Percentiles rank a stretch among this genome's conserved stretches.
Conservation (phyloP, 1,140 invertebrate genomes). For the Spodoptera frugiperda region DNA sequence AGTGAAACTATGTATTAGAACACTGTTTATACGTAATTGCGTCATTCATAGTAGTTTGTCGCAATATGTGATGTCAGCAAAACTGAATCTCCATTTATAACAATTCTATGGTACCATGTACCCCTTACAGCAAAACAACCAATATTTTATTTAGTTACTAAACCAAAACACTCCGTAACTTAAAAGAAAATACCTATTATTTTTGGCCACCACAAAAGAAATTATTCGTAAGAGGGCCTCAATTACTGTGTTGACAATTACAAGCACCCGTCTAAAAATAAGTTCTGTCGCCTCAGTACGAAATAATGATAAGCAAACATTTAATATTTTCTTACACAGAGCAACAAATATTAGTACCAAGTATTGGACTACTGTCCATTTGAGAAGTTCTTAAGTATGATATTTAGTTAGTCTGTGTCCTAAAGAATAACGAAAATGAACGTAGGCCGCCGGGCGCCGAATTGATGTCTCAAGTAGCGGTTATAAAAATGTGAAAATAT, state of each 20-base stretch:
- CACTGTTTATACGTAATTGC: too few relatives aligned
- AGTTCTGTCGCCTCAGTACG: conserved; percentile 10
- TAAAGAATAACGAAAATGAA: conserved; percentile 30
- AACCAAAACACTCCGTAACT: conserved; percentile 6
- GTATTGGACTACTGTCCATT: not conserved
- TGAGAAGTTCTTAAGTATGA: not conserved
- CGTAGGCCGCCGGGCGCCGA: conserved; percentile 37
- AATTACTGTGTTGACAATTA: conserved; percentile 45
- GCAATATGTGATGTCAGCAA: too few relatives aligned
- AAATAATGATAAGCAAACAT: conserved; percentile 47
- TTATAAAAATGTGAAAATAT: conserved; percentile 9
- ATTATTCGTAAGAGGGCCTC: conserved; percentile 42
- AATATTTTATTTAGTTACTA: not conserved
- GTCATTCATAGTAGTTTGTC: too few relatives aligned
- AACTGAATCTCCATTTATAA: too few relatives aligned
- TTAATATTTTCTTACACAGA: conserved; percentile 36
- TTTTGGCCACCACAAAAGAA: conserved; percentile 32
- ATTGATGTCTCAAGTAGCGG: conserved; percentile 44
- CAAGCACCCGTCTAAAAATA: conserved; percentile 38
- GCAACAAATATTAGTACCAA: not conserved
- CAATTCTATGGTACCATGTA: too few relatives aligned
- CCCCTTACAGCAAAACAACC: too few relatives aligned
- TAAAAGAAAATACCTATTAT: conserved; percentile 5
- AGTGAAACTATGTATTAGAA: not conserved
- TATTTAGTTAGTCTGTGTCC: conserved; percentile 14